phyloP scores from a whole-genome alignment of 2,113 vertebrate species.

The Vulpes lagopus region DNA sequence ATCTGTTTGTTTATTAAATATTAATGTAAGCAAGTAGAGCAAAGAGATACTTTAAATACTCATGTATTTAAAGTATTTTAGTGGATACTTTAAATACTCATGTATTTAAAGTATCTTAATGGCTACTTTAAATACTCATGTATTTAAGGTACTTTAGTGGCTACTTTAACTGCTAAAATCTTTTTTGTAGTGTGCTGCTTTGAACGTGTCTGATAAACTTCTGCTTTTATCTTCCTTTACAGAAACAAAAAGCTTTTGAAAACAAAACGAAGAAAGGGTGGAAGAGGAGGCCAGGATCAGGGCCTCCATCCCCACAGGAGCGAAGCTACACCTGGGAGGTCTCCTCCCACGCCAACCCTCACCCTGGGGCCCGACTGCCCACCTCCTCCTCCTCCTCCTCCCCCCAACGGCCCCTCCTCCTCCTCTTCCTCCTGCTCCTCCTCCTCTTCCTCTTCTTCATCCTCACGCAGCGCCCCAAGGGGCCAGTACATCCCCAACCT shows the following conservation, averaged over 20 bases:
- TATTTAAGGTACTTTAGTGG: slow-evolving; percentile 6
- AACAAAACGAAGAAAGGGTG: slow-evolving; percentile 62
- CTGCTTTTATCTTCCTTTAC: slow-evolving; percentile 62
- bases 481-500: slow-evolving; percentile 44
- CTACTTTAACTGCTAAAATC: not conserved
- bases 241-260: slow-evolving; percentile 77
- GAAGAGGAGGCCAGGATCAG: slow-evolving; percentile 69
- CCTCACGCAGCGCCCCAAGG: slow-evolving; percentile 46
- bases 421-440: slow-evolving; percentile 52
- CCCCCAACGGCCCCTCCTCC: slow-evolving; percentile 63
- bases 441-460: slow-evolving; percentile 67
- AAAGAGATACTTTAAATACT: slow-evolving; percentile 53
- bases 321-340: slow-evolving; percentile 65
- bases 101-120: not conserved
- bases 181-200: not conserved
- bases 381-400: slow-evolving; percentile 80
- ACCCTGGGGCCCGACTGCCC: slow-evolving; percentile 77
- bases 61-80: slow-evolving; percentile 12
- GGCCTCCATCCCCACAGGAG: slow-evolving; percentile 58
- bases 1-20: not conserved
- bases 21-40: not conserved
- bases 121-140: not conserved
- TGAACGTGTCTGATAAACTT: slow-evolving; percentile 25
- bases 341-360: slow-evolving; percentile 55
- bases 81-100: not conserved